phyloP scores from a whole-genome alignment of 2,888 invertebrate species.

The Cheilosia grossa region DNA sequence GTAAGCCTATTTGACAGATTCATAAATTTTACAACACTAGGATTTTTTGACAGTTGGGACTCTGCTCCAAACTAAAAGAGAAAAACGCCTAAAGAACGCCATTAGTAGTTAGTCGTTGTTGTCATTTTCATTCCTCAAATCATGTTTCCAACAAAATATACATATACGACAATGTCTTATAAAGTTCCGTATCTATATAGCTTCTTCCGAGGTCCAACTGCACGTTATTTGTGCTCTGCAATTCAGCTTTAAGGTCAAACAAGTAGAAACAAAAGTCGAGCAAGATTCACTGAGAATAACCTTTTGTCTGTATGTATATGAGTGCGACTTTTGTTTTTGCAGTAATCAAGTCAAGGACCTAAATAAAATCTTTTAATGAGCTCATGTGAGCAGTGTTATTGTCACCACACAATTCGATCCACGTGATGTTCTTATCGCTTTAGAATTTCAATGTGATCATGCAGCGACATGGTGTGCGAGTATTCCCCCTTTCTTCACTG shows the following conservation, averaged over 20 bases:
- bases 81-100: too few species aligned
- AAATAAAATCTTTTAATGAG: constrained; percentile 18
- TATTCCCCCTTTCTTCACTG: neutral
- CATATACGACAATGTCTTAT: too few species aligned
- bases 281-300: neutral
- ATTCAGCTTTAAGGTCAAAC: neutral
- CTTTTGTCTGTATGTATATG: neutral
- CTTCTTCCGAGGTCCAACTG: too few species aligned
- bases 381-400: constrained; percentile 12
- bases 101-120: too few species aligned
- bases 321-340: neutral
- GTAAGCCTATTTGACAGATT: constrained; percentile 81
- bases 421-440: constrained; percentile 22
- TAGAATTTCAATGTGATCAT: neutral
- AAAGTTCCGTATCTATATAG: too few species aligned
- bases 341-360: constrained; percentile 33
- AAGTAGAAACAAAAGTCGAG: neutral
- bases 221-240: too few species aligned
- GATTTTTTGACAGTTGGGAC: too few species aligned
- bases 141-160: too few species aligned
- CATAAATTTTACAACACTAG: too few species aligned
- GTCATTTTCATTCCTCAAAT: too few species aligned
- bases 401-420: neutral
- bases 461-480: neutral
- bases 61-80: too few species aligned